These are phyloP conservation scores for Addax nasomaculatus DNA, from an alignment of 2,113 vertebrate species.

Conservation along the genomic window DNA sequence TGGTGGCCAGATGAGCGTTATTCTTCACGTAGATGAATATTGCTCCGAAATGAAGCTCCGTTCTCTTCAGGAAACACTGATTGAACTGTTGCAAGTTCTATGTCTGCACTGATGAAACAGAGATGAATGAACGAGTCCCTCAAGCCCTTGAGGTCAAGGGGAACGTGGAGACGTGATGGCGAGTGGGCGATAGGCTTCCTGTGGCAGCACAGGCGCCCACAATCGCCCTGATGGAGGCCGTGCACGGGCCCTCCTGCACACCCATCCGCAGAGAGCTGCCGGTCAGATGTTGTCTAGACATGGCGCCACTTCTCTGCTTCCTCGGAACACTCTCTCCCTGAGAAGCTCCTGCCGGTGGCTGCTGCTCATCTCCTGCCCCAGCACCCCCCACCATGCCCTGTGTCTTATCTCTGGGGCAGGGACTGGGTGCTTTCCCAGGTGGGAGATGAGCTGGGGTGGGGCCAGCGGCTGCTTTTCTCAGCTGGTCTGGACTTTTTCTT, in stretches of 20 bases:
- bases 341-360: neutral
- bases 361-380: neutral
- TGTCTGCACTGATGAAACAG: neutral
- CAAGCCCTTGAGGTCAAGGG: neutral
- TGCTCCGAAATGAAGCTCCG: neutral
- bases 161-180: fast-evolving
- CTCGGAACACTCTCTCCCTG: fast-evolving
- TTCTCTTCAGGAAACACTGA: neutral
- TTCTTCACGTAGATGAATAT: neutral
- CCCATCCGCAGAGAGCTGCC: neutral
- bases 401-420: neutral
- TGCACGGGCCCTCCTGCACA: neutral
- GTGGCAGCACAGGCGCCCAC: neutral
- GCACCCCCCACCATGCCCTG: neutral
- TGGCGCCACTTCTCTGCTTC: neutral
- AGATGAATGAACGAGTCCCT: neutral
- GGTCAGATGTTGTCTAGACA: neutral
- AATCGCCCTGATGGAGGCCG: fast-evolving
- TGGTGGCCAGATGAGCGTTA: neutral
- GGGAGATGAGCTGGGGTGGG: neutral
- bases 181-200: neutral
- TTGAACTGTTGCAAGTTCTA: neutral
- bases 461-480: neutral
- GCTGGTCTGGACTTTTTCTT: neutral
- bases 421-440: neutral